Evolutionary conservation across 2,113 vertebrate species (phyloP).

Genomic region (Hiodon tergisus): DNA sequence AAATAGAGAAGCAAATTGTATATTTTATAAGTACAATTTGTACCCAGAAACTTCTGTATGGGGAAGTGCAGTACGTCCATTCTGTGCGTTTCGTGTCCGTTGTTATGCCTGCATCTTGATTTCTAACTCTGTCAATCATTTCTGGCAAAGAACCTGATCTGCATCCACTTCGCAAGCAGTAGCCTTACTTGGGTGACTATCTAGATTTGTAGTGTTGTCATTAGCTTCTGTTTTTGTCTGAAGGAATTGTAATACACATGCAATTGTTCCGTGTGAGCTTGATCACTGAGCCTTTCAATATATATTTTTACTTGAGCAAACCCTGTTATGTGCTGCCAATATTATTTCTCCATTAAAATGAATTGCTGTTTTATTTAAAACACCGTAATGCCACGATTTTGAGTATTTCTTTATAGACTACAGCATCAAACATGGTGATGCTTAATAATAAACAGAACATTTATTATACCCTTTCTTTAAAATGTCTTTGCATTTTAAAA

Average conservation of each 20-base stretch:
- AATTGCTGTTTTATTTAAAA: conserved; percentile 59
- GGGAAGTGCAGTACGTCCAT: background rate
- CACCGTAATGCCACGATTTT: too few relatives aligned
- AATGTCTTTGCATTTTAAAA: too few relatives aligned
- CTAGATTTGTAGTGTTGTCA: conserved; percentile 25
- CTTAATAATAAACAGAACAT: too few relatives aligned
- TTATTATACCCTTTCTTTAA: too few relatives aligned
- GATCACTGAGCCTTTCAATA: conserved; percentile 69
- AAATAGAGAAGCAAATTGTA: background rate
- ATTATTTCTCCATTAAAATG: conserved; percentile 63
- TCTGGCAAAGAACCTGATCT: too few relatives aligned
- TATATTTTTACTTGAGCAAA: conserved; percentile 51
- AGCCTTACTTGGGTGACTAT: conserved; percentile 7
- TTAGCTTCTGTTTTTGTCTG: conserved; percentile 43
- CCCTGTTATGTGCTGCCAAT: conserved; percentile 63
- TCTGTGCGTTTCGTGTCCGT: conserved; percentile 6
- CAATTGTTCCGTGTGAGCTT: conserved; percentile 63
- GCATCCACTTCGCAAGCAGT: too few relatives aligned
- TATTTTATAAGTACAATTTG: conserved; percentile 12
- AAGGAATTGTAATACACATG: conserved; percentile 62
- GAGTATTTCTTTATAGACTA: too few relatives aligned
- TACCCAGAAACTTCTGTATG: conserved; percentile 9
- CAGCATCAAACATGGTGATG: too few relatives aligned
- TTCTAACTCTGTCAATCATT: too few relatives aligned
- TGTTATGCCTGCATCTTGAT: background rate